Base-by-base conservation (phyloP, 2,797 vertebrate genomes). In the Sebastes vulpes region DNA sequence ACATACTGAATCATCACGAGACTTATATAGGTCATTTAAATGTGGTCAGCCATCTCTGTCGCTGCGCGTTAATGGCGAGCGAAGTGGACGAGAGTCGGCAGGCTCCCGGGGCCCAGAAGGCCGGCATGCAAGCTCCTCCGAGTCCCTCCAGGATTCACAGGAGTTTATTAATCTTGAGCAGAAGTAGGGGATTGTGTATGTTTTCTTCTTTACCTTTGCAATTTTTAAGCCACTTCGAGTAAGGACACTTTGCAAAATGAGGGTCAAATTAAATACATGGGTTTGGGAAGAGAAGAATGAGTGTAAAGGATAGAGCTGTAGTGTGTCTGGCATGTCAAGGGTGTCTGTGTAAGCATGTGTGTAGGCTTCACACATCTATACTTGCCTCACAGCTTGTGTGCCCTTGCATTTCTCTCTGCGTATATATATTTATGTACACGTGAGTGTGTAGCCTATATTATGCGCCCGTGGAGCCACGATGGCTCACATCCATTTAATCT, bases 11-110 rank as follows among this genome's bases (percentile, higher is more conserved):
- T 83, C 74, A 66, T 79, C 87, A 86, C 31, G 5, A 81, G 83
- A 89, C 77, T 80, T 89, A 89, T 90, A 71, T 93, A 89, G 92
- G 91, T 92, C 89, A 92, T 79, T 72, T 74, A 67, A 87, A 73
- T 21, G 64, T 77, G 72, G 70, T 57, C 65, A 52, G 63, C 65
- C 26, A 48, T 63, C 12, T 63, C 76, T 78, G 75, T 81, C 38
- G 8, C 56, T 53, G 50, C 66, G 70, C 18, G 32, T 79, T 52
- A 74, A 74, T 4, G 26, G 42, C 26, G 46, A 57, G 54, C 5
- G n/a, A 74, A 25, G 63, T 28, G 66, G 79, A 90, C 77, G 63
- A 77, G 67, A 80, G 77, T 77, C 3, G 64, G 83, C 75, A 84
- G 57, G 70, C 84, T 68, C 65, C 69, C 54, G 18, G 5, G 75